A percentile compares a stretch with the other conserved stretches of the same genome.
Evolutionary conservation across 2,113 vertebrate species (phyloP).

Genomic region (Nycticorax nycticorax): DNA sequence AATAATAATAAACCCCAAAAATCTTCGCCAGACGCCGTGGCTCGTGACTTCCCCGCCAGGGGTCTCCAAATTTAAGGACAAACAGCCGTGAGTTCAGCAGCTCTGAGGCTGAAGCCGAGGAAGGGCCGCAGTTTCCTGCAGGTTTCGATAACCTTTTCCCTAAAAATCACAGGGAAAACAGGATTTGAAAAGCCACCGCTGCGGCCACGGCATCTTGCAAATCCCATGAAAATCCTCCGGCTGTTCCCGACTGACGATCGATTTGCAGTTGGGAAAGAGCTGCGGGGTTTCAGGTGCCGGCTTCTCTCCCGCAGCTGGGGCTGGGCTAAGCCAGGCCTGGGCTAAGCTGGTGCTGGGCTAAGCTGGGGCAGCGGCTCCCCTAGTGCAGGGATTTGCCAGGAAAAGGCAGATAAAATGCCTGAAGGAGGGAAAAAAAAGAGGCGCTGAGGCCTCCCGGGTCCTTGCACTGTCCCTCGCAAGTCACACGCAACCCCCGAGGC

Average conservation of each 20-base stretch:
- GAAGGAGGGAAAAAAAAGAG: not conserved
- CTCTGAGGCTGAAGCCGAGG: not conserved
- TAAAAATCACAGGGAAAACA: not conserved
- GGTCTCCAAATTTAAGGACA: not conserved
- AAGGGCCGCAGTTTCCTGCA: not conserved
- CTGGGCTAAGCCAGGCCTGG: not conserved
- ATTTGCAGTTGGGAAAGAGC: not conserved
- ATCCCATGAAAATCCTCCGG: not conserved
- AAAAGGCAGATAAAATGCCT: not conserved
- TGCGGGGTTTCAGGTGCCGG: not conserved
- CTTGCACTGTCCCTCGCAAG: fast-evolving
- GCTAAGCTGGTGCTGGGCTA: not conserved
- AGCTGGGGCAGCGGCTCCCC: not conserved
- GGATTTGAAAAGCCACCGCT: not conserved
- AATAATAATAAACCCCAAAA: too few species aligned
- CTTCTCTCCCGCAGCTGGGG: not conserved
- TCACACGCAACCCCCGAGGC: too few species aligned
- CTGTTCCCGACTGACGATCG: not conserved
- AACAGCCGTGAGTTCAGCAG: not conserved
- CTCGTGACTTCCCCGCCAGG: not conserved
- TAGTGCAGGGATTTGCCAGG: not conserved
- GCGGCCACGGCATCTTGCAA: not conserved
- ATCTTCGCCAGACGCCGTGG: not conserved
- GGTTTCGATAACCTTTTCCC: not conserved
- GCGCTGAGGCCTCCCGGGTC: not conserved